Base-by-base conservation (phyloP, 1,140 invertebrate genomes). In the Manduca sexta region DNA sequence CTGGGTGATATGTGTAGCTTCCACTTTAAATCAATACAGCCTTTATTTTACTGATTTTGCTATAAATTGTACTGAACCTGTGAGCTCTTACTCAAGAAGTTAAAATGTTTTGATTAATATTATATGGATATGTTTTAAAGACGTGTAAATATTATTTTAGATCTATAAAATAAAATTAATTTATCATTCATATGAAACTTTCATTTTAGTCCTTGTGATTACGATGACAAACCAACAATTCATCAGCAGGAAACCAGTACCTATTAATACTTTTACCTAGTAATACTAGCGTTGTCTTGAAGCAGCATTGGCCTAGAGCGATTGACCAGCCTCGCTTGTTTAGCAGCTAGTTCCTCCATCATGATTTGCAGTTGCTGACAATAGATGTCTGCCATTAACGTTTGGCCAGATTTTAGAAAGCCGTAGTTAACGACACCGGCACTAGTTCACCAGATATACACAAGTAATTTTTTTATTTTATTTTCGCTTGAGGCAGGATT, bases 81-180 rank as follows among this genome's bases (percentile, higher is more conserved):
- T 61, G 57, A 64, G 21, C 21, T 68, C 53, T 59, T 64, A 26
- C 8, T 26, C 21, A 53, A 69, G n/a, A 65, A 61, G 56, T 72
- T 69, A 26, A 62, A 72, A 61, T 61, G 60, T 64, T 66, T 69
- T 54, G 57, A 66, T 65, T 59, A 60, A 53, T 65, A 57, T 14
- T 42, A 18, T 45, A 45, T 49, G 35, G 31, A 26, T 26, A 26
- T 26, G 21, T 26, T 26, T 26, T 26, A 26, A 71, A 61, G 49
- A 70, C 37, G 49, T 74, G 63, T 71, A 69, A 71, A 74, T 71
- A 69, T 55, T 72, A 61, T 58, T 65, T 60, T 65, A 62, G 53
- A 65, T 49, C 59, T 64, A 52, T 51, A 61, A 52, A 69, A 69
- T 67, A 65, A 70, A 72, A 69, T 61, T 60, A 26, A 26, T 54